Evolutionary conservation across 1,140 invertebrate species (phyloP).

Genomic region (Acromyrmex charruanus): DNA sequence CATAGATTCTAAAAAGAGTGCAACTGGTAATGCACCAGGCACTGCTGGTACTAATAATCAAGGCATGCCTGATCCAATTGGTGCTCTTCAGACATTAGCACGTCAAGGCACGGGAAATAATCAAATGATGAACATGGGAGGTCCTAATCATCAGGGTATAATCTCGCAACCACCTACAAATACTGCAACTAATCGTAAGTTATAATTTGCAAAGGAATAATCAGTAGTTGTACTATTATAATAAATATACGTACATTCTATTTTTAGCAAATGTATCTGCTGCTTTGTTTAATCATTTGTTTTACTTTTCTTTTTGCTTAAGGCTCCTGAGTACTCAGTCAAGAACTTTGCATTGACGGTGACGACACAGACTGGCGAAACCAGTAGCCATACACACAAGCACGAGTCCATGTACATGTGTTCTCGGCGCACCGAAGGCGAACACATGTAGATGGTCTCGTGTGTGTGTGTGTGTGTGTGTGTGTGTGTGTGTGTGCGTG

Average conservation of each 20-base stretch:
- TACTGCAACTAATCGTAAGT: constrained; percentile 86
- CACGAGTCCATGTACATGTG: no score
- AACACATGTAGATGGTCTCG: no score
- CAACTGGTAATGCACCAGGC: constrained; percentile 79
- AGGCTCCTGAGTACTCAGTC: no score
- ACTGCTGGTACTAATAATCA: constrained; percentile 81
- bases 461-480: no score
- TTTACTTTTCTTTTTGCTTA: not conserved
- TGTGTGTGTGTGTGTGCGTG: rapidly evolving
- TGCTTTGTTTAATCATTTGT: not conserved
- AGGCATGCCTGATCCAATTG: constrained; percentile 93
- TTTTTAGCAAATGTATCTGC: not conserved
- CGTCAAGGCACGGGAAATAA: constrained; percentile 91
- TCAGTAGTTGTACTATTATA: no score
- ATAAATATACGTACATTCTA: not conserved
- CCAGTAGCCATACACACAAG: no score
- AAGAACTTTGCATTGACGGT: no score
- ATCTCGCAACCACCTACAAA: constrained; percentile 86
- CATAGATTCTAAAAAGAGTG: constrained; percentile 87
- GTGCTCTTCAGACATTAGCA: constrained; percentile 94
- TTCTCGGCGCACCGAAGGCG: no score
- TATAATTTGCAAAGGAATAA: no score
- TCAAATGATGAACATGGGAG: constrained; percentile 88
- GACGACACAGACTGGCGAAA: no score
- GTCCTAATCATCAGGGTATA: constrained; percentile 87